Conservation (phyloP, 1,140 invertebrate genomes). For the Orius insidiosus region DNA sequence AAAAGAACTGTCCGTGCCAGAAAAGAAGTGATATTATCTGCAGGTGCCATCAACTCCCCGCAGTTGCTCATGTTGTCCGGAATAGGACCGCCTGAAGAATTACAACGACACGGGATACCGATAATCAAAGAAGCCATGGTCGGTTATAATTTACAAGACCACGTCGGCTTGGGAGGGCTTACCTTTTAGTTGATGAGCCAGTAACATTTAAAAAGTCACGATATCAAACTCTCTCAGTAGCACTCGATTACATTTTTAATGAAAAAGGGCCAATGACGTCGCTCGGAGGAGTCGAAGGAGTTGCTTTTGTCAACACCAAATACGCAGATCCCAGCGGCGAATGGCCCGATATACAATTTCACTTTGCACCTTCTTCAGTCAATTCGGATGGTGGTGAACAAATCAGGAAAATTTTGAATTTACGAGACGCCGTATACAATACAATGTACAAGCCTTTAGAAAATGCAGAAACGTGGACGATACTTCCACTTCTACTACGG, state of each 20-base stretch:
- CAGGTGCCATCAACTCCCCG: too few species aligned
- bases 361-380: not conserved
- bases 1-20: not conserved
- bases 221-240: not conserved
- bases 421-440: too few species aligned
- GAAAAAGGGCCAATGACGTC: not conserved
- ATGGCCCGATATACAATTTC: slow-evolving; percentile 8
- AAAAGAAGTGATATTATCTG: too few species aligned
- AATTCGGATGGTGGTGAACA: slow-evolving; percentile 1
- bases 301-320: slow-evolving; percentile 6
- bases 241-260: not conserved
- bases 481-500: slow-evolving; percentile 8
- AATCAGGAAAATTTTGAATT: too few species aligned
- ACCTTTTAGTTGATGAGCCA: not conserved
- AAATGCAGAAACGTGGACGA: too few species aligned
- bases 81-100: too few species aligned
- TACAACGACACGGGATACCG: too few species aligned
- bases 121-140: too few species aligned
- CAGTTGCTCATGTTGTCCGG: too few species aligned
- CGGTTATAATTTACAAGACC: not conserved
- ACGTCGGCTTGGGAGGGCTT: not conserved
- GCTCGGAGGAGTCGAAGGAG: not conserved
- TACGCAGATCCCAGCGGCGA: not conserved
- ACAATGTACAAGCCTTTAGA: too few species aligned
- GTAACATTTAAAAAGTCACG: not conserved